Evolutionary conservation across 2,888 invertebrate genomes (phyloP), one percentile per base, ranked within the genome.

Genomic region (Apamea anceps): DNA sequence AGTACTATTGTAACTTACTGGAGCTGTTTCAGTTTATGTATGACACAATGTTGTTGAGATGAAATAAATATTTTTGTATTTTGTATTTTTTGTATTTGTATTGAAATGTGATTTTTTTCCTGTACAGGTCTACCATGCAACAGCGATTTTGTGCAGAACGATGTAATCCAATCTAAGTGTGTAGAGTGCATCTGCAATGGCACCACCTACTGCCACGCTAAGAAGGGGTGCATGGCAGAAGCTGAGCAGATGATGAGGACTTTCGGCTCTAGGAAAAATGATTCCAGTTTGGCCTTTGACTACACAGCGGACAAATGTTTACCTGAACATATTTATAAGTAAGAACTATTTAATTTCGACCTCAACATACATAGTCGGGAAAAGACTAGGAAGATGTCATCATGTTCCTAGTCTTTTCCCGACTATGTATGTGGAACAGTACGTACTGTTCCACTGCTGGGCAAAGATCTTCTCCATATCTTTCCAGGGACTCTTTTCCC

Each of bases 301-400:
- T 63, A 82, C 1, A 74, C 74, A 0, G 83, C 85, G 4, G 91
- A 92, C 1, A 90, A 91, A 51, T 96, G 96, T 77, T 45, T 86
- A 4, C 92, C 94, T 0, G 81, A 89, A 3, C 88, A 90, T 70
- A 88, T 94, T 57, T 96, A 96, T 79, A 94, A 85, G 95, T 95
- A 87, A 87, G 89, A 37, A 15, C n/a, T 57, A 8, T n/a, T 54
- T 68, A 65, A 37, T n/a, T 51, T 51, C 1, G 7, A 42, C 42
- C 7, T 7, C 6, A 42, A 42, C 42, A 42, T 42, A 42, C 42
- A 42, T 42, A 42, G 42, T 42, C 7, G 7, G 42, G 42, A 42
- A 42, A 42, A 42, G 6, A 7, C 42, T 37, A 37, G 5, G 6
- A 5, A 37, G 5, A 37, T n/a, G n/a, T n/a, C n/a, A n/a, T n/a